These are phyloP conservation scores for Megaustenia siamemsis DNA, from an alignment of 2,888 invertebrate species.

Conservation along the genomic window DNA sequence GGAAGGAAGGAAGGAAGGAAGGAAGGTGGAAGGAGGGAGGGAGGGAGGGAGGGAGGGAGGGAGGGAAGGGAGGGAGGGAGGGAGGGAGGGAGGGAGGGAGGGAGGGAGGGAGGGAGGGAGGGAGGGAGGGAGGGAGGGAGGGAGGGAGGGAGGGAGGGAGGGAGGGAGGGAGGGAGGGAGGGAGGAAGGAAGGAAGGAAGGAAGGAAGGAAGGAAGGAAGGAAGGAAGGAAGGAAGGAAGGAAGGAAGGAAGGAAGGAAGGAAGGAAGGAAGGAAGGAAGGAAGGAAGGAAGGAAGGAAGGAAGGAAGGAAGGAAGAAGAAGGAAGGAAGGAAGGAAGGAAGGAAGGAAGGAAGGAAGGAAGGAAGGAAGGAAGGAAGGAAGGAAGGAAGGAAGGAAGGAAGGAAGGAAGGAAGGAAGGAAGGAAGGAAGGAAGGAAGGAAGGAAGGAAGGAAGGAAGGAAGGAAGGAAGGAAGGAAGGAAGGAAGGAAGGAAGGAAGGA, in stretches of 20 bases:
- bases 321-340: neutral
- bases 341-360: constrained; percentile 35
- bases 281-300: neutral
- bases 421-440: constrained; percentile 10
- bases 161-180: constrained; percentile 17
- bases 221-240: constrained; percentile 3
- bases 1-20: neutral
- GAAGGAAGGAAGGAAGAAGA: neutral
- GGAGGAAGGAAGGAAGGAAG: constrained; percentile 15
- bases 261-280: neutral
- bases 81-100: constrained; percentile 28
- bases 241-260: constrained; percentile 9
- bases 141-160: constrained; percentile 2
- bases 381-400: constrained; percentile 25
- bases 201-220: neutral
- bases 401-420: constrained; percentile 9
- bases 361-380: constrained; percentile 34
- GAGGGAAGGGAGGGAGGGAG: constrained; percentile 35
- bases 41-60: constrained; percentile 30
- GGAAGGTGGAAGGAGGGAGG: constrained; percentile 21
- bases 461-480: constrained; percentile 27
- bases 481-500: constrained; percentile 35
- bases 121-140: constrained; percentile 43
- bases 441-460: constrained; percentile 22
- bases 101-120: constrained; percentile 36